These are phyloP conservation scores for Turritopsis rubra DNA, from an alignment of 30 jellyfish, hydroid and myxozoan species.

Conservation along the genomic window DNA sequence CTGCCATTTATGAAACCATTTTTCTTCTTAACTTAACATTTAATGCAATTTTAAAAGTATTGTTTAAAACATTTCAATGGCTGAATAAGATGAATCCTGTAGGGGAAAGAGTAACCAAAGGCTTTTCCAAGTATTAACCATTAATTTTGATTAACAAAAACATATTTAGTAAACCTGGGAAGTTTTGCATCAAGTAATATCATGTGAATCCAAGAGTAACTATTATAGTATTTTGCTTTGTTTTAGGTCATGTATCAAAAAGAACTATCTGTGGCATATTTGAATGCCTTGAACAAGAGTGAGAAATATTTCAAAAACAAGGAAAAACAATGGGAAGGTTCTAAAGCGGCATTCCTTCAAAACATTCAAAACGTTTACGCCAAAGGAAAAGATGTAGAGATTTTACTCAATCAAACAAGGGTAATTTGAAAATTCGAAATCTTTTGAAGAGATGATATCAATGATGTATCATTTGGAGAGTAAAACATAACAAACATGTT, in stretches of 20 bases:
- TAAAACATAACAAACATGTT: background rate
- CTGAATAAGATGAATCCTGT: too few relatives aligned
- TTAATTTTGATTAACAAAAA: background rate
- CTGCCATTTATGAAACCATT: too few relatives aligned
- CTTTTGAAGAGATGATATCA: background rate
- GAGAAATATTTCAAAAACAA: conserved; percentile 20
- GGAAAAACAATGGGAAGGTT: conserved; percentile 24
- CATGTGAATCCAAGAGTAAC: too few relatives aligned
- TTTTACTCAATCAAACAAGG: conserved; percentile 60
- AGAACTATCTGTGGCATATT: conserved; percentile 11
- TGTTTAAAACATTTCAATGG: too few relatives aligned
- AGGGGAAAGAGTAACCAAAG: too few relatives aligned
- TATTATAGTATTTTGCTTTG: too few relatives aligned
- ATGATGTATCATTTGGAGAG: background rate
- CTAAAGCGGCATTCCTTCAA: conserved; percentile 28
- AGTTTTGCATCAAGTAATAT: background rate
- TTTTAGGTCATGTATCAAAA: conserved; percentile 23
- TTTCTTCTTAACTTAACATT: too few relatives aligned
- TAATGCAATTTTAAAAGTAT: too few relatives aligned
- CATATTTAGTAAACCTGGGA: background rate
- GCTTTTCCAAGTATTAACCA: too few relatives aligned
- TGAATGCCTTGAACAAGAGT: conserved; percentile 12
- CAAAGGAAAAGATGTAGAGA: conserved; percentile 55
- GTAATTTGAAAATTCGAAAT: conserved; percentile 20
- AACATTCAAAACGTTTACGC: conserved; percentile 49